Percentiles rank a stretch among this genome's conserved stretches.
Evolutionary conservation across 2,797 vertebrate genomes (phyloP).

Genomic region (Alcedo quadribrachys): DNA sequence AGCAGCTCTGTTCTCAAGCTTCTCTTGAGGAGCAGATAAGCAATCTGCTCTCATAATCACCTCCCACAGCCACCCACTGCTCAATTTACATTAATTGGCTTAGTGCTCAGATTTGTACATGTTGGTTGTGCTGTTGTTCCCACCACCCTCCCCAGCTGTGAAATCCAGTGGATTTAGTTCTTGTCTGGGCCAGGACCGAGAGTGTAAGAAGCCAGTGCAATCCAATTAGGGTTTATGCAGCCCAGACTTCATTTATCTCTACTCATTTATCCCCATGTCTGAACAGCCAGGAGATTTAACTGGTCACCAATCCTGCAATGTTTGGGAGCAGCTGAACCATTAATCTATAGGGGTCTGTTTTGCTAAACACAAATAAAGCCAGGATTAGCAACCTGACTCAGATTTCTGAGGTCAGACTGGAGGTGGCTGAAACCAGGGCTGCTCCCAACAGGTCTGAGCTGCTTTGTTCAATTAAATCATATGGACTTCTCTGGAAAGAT

Average conservation of each 20-base stretch:
- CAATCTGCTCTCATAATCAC: slow-evolving; percentile 4
- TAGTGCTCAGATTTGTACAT: not conserved
- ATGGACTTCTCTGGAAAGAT: not conserved
- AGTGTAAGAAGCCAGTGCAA: slow-evolving; percentile 35
- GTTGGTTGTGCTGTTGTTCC: not conserved
- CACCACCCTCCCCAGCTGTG: not conserved
- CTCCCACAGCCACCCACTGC: not conserved
- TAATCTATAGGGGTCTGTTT: slow-evolving; percentile 50
- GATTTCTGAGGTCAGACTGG: slow-evolving; percentile 27
- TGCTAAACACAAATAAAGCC: slow-evolving; percentile 41
- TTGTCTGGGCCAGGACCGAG: slow-evolving; percentile 50
- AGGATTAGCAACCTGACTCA: slow-evolving; percentile 54
- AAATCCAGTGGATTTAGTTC: slow-evolving; percentile 41
- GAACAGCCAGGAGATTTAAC: slow-evolving; percentile 46
- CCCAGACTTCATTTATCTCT: slow-evolving; percentile 62
- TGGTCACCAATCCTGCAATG: not conserved
- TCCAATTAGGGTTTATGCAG: slow-evolving; percentile 61
- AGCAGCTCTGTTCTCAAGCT: not conserved
- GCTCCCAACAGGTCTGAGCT: slow-evolving; percentile 22
- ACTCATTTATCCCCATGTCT: slow-evolving; percentile 54
- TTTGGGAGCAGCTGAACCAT: slow-evolving; percentile 8
- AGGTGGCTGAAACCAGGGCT: not conserved
- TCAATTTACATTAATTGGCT: not conserved
- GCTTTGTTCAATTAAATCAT: not conserved
- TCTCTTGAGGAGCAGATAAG: not conserved